Evolutionary conservation across 2,797 vertebrate genomes (phyloP).

Genomic region (Triplophysa bombifrons): DNA sequence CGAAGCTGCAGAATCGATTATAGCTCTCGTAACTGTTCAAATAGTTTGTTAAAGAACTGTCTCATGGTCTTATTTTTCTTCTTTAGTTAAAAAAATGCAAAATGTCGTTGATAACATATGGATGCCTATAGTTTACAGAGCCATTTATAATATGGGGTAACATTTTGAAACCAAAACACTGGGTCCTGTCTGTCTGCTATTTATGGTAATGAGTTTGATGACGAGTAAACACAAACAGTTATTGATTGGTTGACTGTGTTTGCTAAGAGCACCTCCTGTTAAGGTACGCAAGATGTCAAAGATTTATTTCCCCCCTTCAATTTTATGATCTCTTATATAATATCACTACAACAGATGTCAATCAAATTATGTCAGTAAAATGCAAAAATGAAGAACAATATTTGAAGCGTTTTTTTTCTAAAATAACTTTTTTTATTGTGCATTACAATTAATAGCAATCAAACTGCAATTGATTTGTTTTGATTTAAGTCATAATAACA

Average conservation of each 20-base stretch:
- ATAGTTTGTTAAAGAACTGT: background rate
- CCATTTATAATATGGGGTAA: background rate
- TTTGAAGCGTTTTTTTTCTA: no score
- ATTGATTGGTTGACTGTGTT: conserved; percentile 35
- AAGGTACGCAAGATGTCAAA: background rate
- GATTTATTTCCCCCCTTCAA: background rate
- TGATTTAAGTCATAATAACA: no score
- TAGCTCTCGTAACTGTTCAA: no score
- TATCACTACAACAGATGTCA: background rate
- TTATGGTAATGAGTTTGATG: conserved; percentile 68
- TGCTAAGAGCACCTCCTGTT: background rate
- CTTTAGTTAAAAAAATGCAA: background rate
- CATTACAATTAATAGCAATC: no score
- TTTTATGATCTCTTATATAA: background rate
- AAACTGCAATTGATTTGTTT: no score
- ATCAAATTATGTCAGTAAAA: background rate
- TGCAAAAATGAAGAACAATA: background rate
- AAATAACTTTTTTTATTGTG: no score
- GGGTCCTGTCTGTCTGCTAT: background rate
- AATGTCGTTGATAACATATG: background rate
- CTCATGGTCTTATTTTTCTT: background rate
- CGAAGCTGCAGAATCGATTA: background rate
- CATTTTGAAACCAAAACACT: background rate
- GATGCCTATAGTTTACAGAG: background rate
- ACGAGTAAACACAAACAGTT: conserved; percentile 72